Evolutionary conservation across 2,888 invertebrate genomes (phyloP), one percentile per base, ranked within the genome.

Genomic region (Bhutanitis thaidina): DNA sequence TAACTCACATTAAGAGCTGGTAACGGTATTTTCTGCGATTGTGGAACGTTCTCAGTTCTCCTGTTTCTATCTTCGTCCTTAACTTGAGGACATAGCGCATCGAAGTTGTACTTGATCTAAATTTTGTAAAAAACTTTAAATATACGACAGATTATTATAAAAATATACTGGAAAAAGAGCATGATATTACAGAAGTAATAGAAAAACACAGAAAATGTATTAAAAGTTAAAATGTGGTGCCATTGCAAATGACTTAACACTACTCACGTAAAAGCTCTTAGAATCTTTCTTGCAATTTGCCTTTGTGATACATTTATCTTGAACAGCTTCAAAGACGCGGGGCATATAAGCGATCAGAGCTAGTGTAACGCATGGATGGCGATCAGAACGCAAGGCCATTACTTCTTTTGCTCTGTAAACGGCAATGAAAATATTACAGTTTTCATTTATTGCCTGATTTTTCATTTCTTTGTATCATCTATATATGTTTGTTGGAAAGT

Each of bases 231-330:
- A 20, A 20, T 20, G 20, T 20, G 20, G 5, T 5, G 3, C 5
- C 3, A 20, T 20, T 5, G 5, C 20, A 20, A 20, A 20, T 20
- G 2, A 20, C 20, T 27, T 27, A 34, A n/a, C n/a, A 5, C 10
- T 36, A 91, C 93, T 91, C 90, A 95, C 95, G 69, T 95, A 95
- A 77, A 94, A 95, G 55, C 93, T 93, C 69, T 95, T 95, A 0
- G 95, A 95, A 70, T 95, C 95, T 74, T 95, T 95, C 69, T 95
- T 95, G 80, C 94, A 95, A 69, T 95, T 94, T 0, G 95, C 95
- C 70, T 95, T 95, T 0, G 93, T 93, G 45, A 95, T 95, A 67
- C 94, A 94, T 67, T 93, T 94, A 62, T 95, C 95, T 68, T 95
- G 94, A 1, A 95, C 95, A 0, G 95, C 94, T 78, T 95, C 94